Evolutionary conservation across 1,140 invertebrate genomes (phyloP), one percentile per base, ranked within the genome.

Genomic region (Acromyrmex charruanus): DNA sequence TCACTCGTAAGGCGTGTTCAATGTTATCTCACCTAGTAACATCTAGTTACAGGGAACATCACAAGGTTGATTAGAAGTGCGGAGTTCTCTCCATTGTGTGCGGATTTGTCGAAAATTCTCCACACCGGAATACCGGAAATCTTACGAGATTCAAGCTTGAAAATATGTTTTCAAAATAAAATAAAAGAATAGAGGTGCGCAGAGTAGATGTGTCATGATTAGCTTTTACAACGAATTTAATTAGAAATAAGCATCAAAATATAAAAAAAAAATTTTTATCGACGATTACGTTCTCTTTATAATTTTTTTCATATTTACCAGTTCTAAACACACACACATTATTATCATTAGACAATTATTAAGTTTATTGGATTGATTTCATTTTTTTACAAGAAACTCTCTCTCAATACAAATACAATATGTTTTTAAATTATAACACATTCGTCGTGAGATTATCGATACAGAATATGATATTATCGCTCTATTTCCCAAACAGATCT

Each of bases 21-120:
- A 84, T 87, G 74, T 87, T 89, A 81, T 85, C 80, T 80, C 31
- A 51, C 28, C 72, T 59, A 25, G 72, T 89, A 44, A 77, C 74
- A 58, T 65, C 85, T 77, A 68, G 35, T 72, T 63, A 68, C 69
- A 2, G 39, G 31, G 69, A 74, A 65, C 63, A 58, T 88, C 71
- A 69, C 53, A 39, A 35, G 35, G 10, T 44, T 59, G 87, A 86
- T 87, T 87, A 84, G 49, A 87, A 72, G 58, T 55, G 35, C 77
- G 25, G n/a, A 84, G 18, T 61, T 49, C 25, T 21, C 39, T 61
- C 28, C 21, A 49, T 84, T 71, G 55, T 84, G 39, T 28, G n/a
- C 53, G 35, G 21, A n/a, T 49, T 61, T 55, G 55, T 61, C 68
- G 80, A 61, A 74, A 74, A 74, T 82, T 28, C 35, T n/a, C 35